Evolutionary conservation across 2,113 vertebrate genomes (phyloP).

Genomic region (Cavia aperea): DNA sequence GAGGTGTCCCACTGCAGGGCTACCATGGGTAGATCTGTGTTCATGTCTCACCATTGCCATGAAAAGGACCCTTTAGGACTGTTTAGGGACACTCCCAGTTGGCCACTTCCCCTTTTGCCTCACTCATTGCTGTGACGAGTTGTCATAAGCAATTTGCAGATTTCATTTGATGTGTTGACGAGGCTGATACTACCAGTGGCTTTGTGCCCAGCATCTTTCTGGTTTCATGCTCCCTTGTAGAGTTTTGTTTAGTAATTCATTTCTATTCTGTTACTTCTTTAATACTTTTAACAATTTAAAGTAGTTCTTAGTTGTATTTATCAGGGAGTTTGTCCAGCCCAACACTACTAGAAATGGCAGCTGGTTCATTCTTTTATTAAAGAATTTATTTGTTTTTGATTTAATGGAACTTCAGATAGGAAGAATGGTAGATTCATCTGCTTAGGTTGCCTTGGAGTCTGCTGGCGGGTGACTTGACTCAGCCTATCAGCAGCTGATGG

Average conservation of each 20-base stretch:
- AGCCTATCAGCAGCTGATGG: neutral
- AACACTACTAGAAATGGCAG: neutral
- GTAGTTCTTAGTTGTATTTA: neutral
- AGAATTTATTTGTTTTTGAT: neutral
- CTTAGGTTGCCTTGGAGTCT: neutral
- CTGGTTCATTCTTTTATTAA: neutral
- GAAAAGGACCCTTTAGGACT: neutral
- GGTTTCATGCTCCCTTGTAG: neutral
- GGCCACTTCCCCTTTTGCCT: neutral
- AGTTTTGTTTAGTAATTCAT: neutral
- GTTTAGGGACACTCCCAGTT: neutral
- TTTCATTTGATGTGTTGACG: neutral
- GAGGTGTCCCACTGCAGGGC: neutral
- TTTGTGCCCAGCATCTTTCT: neutral
- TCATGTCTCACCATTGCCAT: neutral
- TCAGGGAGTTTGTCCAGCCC: neutral
- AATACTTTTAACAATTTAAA: neutral
- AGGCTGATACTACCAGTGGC: neutral
- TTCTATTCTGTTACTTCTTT: neutral
- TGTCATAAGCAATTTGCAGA: neutral
- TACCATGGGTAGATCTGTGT: neutral
- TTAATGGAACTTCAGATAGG: neutral
- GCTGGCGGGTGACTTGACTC: neutral
- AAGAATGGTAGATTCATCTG: constrained; percentile 1
- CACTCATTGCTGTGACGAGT: neutral